phyloP scores from a whole-genome alignment of 2,797 vertebrate species.

The Lates japonicus region DNA sequence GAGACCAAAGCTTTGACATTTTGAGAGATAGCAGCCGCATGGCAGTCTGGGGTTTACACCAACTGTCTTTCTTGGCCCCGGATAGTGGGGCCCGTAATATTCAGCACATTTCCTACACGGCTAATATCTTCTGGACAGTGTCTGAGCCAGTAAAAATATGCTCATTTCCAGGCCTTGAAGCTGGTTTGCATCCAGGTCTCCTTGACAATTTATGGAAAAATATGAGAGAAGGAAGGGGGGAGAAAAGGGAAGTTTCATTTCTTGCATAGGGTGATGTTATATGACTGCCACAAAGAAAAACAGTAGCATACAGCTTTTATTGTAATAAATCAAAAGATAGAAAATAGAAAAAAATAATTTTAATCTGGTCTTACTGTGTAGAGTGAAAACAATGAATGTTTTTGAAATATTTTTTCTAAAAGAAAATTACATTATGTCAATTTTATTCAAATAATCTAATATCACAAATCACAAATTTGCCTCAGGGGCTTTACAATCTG shows the following conservation, averaged over 20 bases:
- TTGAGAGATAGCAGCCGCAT: conserved; percentile 81
- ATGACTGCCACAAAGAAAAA: conserved; percentile 71
- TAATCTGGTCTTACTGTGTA: conserved; percentile 31
- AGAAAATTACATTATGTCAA: not conserved
- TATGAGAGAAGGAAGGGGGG: conserved; percentile 58
- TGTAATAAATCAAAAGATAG: conserved; percentile 59
- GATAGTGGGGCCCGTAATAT: conserved; percentile 78
- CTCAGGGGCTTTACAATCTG: not conserved
- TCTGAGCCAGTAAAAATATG: conserved; percentile 86
- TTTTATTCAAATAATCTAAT: not conserved
- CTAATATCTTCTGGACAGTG: conserved; percentile 86
- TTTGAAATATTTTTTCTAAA: conserved; percentile 1
- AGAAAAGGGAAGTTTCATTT: conserved; percentile 50
- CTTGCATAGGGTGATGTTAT: conserved; percentile 64
- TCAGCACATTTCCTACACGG: conserved; percentile 87
- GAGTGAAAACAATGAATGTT: not conserved
- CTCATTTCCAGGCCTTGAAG: conserved; percentile 77
- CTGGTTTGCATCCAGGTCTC: conserved; percentile 78
- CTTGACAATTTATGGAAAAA: conserved; percentile 83
- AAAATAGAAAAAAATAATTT: conserved; percentile 42
- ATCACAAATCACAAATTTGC: not conserved
- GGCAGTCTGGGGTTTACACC: conserved; percentile 81
- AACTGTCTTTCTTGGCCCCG: conserved; percentile 86
- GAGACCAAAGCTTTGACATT: conserved; percentile 80
- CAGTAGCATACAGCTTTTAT: conserved; percentile 49